These are phyloP conservation scores for Tetranychus urticae DNA, from an alignment of 1,140 invertebrate species.

Conservation along the genomic window DNA sequence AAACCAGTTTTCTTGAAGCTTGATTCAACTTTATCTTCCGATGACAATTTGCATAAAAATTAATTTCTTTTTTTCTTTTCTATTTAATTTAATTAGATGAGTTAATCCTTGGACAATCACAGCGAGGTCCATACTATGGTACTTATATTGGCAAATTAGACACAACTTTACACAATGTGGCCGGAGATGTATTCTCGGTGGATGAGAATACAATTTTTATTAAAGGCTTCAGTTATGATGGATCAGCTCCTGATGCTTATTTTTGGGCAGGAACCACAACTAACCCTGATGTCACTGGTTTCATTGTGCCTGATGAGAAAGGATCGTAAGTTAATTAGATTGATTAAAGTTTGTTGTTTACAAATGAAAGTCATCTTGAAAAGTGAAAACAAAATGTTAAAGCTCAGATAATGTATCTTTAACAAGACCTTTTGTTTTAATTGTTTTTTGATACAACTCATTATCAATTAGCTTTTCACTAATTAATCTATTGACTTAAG, in stretches of 20 bases:
- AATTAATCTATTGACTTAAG: too few relatives aligned
- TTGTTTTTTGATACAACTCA: too few relatives aligned
- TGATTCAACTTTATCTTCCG: too few relatives aligned
- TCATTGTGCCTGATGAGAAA: constrained; percentile 61
- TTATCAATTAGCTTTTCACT: too few relatives aligned
- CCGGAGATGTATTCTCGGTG: constrained; percentile 52
- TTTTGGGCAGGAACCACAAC: constrained; percentile 61
- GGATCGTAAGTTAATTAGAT: constrained; percentile 21
- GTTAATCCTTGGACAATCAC: not conserved
- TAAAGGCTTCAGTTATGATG: constrained; percentile 46
- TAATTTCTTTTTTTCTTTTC: too few relatives aligned
- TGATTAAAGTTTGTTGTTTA: not conserved
- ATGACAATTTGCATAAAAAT: too few relatives aligned
- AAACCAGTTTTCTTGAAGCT: too few relatives aligned
- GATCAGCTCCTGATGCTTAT: constrained; percentile 31
- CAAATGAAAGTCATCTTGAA: too few relatives aligned
- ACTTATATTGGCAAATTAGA: constrained; percentile 1
- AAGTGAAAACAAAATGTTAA: too few relatives aligned
- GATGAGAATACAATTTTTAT: constrained; percentile 66
- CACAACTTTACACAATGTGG: constrained; percentile 30
- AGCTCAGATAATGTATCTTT: too few relatives aligned
- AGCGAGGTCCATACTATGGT: not conserved
- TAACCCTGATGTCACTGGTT: constrained; percentile 60
- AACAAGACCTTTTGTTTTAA: too few relatives aligned
- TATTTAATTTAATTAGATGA: too few relatives aligned